Percentiles rank a stretch among this genome's conserved stretches.
These are phyloP conservation scores for Osedax frankpressi DNA, from an alignment of 2,888 invertebrate species.

Conservation along the genomic window DNA sequence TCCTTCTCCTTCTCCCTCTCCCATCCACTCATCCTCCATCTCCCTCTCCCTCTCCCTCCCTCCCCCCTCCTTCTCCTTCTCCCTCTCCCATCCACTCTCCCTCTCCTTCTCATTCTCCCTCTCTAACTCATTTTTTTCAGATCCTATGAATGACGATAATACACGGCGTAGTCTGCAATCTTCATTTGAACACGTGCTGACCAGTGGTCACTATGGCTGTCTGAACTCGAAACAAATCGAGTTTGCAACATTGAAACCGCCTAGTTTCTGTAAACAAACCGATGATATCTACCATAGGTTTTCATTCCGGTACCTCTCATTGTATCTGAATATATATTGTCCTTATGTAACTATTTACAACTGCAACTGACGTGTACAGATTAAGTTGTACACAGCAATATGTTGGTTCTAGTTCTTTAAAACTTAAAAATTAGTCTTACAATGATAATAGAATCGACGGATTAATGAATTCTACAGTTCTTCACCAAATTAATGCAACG, in stretches of 20 bases:
- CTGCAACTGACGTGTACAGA: no score
- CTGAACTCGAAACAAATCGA: background rate
- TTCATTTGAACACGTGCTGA: background rate
- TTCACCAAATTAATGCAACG: no score
- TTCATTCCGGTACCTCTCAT: no score
- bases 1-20: background rate
- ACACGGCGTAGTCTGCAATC: background rate
- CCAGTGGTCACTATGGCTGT: background rate
- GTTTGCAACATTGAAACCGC: background rate
- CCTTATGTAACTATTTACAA: no score
- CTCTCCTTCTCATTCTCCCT: background rate
- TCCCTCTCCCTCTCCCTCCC: background rate
- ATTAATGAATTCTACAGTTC: no score
- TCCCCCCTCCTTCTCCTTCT: background rate
- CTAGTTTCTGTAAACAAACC: background rate
- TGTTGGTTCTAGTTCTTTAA: no score
- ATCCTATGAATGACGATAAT: background rate
- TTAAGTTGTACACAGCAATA: no score
- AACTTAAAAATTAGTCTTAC: no score
- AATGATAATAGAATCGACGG: no score
- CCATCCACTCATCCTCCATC: background rate
- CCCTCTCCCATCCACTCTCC: background rate
- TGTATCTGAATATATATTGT: no score
- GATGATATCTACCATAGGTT: background rate
- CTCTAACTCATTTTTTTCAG: background rate